Base-by-base conservation (phyloP, 2,888 invertebrate species). In the Ochropleura leucogaster region DNA sequence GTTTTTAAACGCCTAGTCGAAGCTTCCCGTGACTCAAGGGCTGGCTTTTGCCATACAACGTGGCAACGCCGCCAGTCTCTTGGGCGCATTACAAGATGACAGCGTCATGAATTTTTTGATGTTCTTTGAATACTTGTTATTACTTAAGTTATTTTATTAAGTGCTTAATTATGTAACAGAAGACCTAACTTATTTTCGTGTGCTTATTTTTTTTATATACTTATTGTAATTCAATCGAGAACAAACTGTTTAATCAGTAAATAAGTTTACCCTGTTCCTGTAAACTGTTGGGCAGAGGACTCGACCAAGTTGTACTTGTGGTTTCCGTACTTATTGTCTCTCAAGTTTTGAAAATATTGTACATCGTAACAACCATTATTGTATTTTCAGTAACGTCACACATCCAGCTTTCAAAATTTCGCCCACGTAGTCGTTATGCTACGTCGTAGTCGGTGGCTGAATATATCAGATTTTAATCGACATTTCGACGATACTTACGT, bases 391-490 rank as follows among this genome's bases (percentile, higher is more conserved):
- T 30, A 46, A 70, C 20, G 3, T 60, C 40, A 66, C 30, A 55
- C 8, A 51, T 57, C 12, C 44, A 55, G 44, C 12, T 66, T 20
- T 67, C 16, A 74, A 74, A 46, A 78, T 42, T 8, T 46, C n/a
- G 51, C 42, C 59, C 80, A 59, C 64, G 80, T 59, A 47, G 30
- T 42, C 42, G 59, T 79, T 72, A 46, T 49, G 20, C 20, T 42
- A 12, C 42, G 44, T 10, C 66, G 46, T 10, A 62, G 46, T 51
- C 40, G 49, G 44, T 42, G 49, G 44, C 49, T 59, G 64, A 73
- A 80, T 65, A 59, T 47, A 80, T 73, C 57, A 77, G 63, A 80
- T 74, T 79, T 72, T 63, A 74, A 62, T 81, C 66, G 62, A 63
- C 66, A 63, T 46, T 80, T 74, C 74, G 49, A 46, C 66, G 8